These are phyloP conservation scores for Anarsia innoxiella DNA, from an alignment of 2,888 invertebrate species.

Conservation along the genomic window DNA sequence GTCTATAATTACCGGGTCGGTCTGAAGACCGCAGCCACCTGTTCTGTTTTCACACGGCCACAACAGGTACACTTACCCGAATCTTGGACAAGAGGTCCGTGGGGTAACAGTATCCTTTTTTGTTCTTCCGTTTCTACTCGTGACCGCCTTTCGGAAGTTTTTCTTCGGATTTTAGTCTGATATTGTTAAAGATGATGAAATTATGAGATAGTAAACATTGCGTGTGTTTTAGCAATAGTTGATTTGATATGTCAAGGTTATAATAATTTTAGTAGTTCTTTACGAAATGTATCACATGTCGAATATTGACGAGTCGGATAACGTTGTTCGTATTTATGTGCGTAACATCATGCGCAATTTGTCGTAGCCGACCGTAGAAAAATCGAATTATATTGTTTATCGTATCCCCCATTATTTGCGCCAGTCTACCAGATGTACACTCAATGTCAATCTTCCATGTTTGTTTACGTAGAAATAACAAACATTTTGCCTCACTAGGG, in stretches of 20 bases:
- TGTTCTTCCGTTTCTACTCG: slow-evolving; percentile 48
- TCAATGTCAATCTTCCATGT: slow-evolving; percentile 67
- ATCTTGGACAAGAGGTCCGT: slow-evolving; percentile 42
- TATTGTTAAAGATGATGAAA: no score
- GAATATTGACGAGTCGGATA: slow-evolving; percentile 6
- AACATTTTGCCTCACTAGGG: slow-evolving; percentile 56
- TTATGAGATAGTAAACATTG: no score
- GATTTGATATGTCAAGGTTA: no score
- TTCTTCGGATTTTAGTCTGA: no score
- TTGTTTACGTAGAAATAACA: slow-evolving; percentile 71
- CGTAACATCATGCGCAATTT: slow-evolving; percentile 55
- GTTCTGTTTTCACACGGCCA: slow-evolving; percentile 70
- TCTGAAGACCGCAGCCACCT: slow-evolving; percentile 51
- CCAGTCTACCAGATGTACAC: slow-evolving; percentile 70
- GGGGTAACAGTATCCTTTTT: slow-evolving; percentile 55
- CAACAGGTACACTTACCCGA: slow-evolving; percentile 51
- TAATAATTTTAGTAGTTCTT: no score
- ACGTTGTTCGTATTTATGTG: slow-evolving; percentile 22
- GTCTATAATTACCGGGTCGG: slow-evolving; percentile 57
- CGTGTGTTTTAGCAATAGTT: no score
- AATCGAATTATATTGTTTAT: slow-evolving; percentile 72
- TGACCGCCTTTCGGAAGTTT: no score
- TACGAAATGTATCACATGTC: no score
- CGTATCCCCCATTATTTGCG: slow-evolving; percentile 66
- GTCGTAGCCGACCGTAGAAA: slow-evolving; percentile 42